Evolutionary conservation across 2,113 vertebrate species (phyloP).

Genomic region (Calypte anna): DNA sequence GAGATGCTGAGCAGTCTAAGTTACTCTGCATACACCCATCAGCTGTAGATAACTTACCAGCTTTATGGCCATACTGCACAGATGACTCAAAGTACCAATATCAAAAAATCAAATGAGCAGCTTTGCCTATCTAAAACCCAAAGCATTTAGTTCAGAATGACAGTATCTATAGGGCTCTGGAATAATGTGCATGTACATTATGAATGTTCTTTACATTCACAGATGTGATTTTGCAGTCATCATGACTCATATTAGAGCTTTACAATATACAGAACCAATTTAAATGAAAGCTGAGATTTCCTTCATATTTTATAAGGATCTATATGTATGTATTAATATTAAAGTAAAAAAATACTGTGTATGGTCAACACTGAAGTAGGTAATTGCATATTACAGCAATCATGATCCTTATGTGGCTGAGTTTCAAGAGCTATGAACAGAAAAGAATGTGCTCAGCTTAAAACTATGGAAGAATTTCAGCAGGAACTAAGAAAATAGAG

Average conservation of each 20-base stretch:
- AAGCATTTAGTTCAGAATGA: background rate
- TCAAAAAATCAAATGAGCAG: background rate
- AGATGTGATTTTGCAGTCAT: background rate
- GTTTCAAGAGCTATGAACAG: background rate
- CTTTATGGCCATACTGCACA: background rate
- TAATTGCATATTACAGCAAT: background rate
- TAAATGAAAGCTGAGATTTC: background rate
- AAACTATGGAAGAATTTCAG: fast-evolving
- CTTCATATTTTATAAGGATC: background rate
- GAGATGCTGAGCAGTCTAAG: background rate
- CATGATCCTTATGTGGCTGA: background rate
- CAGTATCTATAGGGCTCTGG: background rate
- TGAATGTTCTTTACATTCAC: background rate
- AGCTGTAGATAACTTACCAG: background rate
- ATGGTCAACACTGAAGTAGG: background rate
- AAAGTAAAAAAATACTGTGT: background rate
- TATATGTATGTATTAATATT: background rate
- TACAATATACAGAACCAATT: background rate
- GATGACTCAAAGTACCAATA: background rate
- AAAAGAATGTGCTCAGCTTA: background rate
- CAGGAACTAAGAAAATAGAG: background rate
- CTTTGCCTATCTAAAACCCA: background rate
- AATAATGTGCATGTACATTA: background rate
- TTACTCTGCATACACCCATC: too few relatives aligned
- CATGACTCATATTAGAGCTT: background rate